phyloP scores from a whole-genome alignment of 2,797 vertebrate species.

The Ciconia nigra region DNA sequence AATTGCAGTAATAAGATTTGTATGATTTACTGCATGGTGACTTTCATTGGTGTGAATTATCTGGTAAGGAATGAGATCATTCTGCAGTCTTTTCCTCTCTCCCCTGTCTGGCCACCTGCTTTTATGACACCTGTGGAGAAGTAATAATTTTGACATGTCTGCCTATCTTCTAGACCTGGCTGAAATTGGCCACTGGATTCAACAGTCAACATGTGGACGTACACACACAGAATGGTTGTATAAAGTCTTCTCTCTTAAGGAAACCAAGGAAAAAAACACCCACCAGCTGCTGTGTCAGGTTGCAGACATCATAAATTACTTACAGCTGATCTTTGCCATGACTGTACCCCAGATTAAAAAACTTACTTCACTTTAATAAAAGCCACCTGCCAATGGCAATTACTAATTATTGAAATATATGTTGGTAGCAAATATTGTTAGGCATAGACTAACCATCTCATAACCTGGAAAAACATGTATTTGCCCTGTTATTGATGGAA shows the following conservation, averaged over 20 bases:
- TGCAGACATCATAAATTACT: neutral
- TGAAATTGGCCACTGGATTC: neutral
- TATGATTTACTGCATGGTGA: neutral
- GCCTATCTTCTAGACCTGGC: neutral
- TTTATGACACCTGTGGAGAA: neutral
- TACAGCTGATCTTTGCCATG: neutral
- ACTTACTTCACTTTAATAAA: neutral
- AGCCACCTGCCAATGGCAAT: neutral
- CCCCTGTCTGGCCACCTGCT: neutral
- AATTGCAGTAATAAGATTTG: neutral
- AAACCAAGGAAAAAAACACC: neutral
- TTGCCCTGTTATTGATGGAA: neutral
- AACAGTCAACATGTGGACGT: neutral
- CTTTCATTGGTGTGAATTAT: neutral
- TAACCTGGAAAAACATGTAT: neutral
- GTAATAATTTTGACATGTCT: neutral
- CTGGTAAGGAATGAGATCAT: neutral
- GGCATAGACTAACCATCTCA: neutral
- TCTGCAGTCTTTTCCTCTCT: neutral
- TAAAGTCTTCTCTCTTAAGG: neutral
- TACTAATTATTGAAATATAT: neutral
- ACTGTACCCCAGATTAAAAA: neutral
- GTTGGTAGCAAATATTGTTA: neutral
- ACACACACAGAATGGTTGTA: neutral
- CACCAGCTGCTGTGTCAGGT: neutral